phyloP scores from a whole-genome alignment of 2,888 invertebrate genomes.

The Drosophila diplacantha region DNA sequence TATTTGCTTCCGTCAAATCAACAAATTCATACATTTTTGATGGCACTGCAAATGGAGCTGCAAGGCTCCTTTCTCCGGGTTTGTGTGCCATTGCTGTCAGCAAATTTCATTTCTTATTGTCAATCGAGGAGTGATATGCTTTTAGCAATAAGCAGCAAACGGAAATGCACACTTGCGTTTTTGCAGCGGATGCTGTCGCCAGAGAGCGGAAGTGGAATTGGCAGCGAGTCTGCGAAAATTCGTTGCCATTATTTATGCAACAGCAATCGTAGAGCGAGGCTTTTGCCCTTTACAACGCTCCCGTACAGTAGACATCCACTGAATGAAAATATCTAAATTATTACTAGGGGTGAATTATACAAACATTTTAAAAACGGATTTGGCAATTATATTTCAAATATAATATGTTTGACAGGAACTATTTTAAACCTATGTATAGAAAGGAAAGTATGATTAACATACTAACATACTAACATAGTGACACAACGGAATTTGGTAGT shows the following conservation, averaged over 20 bases:
- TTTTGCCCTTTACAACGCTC: conserved; percentile 1
- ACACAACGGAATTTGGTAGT: too few relatives aligned
- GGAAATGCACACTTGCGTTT: conserved; percentile 56
- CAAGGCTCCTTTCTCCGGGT: conserved; percentile 8
- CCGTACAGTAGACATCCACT: neutral
- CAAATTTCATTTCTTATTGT: conserved; percentile 54
- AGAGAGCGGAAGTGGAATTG: conserved; percentile 44
- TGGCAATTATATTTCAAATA: neutral
- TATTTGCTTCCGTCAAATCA: conserved; percentile 69
- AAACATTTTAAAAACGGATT: neutral
- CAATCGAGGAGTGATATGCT: conserved; percentile 57
- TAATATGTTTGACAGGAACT: neutral
- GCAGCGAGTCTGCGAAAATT: conserved; percentile 44
- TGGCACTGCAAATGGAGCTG: conserved; percentile 45
- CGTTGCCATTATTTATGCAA: conserved; percentile 51
- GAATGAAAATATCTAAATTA: neutral
- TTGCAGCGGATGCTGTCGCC: conserved; percentile 31
- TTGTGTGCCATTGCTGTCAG: conserved; percentile 38
- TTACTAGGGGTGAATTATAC: neutral
- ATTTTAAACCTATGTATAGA: neutral
- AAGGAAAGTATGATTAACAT: too few relatives aligned
- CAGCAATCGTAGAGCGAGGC: conserved; percentile 36
- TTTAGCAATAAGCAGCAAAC: conserved; percentile 50
- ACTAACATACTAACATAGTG: too few relatives aligned
- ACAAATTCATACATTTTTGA: conserved; percentile 67